Evolutionary conservation across 2,797 vertebrate genomes (phyloP).

Genomic region (Allochrocebus solatus): DNA sequence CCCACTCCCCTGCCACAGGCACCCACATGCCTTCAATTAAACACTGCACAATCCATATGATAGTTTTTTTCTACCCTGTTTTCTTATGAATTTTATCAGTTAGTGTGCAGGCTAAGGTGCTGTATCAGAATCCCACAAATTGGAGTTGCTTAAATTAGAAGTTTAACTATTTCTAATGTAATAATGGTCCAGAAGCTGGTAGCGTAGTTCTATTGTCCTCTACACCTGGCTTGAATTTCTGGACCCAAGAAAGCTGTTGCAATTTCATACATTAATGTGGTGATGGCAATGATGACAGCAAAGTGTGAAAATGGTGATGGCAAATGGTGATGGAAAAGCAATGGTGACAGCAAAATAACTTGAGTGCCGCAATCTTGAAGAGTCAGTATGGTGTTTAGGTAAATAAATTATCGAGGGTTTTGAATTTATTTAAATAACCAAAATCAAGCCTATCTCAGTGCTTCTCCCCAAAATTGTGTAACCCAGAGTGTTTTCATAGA

Average conservation of each 20-base stretch:
- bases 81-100: neutral
- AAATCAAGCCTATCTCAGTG: neutral
- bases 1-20: too few species aligned
- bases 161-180: neutral
- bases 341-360: neutral
- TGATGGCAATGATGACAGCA: neutral
- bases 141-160: neutral
- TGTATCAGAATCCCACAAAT: neutral
- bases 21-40: neutral
- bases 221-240: neutral
- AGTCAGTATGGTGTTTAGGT: neutral
- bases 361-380: neutral
- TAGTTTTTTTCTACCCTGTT: neutral
- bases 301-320: neutral
- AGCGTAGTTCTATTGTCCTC: neutral
- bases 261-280: neutral
- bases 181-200: neutral
- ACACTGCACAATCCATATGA: neutral
- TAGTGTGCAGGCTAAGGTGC: neutral
- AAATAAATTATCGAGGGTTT: neutral
- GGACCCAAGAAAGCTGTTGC: neutral
- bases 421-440: neutral
- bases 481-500: constrained; percentile 7
- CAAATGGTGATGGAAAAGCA: neutral
- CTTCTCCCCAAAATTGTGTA: neutral